Evolutionary conservation across 92 coral and sea anemone genomes (phyloP).

Genomic region (Pocillopora meandrina): DNA sequence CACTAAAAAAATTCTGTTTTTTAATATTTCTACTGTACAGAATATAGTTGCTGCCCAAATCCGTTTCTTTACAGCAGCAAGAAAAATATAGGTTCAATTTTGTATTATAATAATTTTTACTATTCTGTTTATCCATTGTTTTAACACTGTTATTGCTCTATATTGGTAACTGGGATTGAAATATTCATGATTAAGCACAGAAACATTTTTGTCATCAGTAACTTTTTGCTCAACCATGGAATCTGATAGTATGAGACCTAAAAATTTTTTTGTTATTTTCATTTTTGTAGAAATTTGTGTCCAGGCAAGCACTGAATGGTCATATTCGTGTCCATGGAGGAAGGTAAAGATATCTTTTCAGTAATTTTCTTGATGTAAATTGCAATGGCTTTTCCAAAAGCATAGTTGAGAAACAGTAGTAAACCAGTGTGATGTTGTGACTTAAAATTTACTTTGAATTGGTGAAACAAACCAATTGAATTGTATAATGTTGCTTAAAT

Average conservation of each 20-base stretch:
- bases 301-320: constrained; percentile 98
- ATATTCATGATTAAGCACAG: no score
- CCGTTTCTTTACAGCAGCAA: neutral
- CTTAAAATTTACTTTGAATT: no score
- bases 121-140: neutral
- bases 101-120: neutral
- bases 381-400: no score
- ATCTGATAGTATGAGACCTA: neutral
- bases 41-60: neutral
- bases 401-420: no score
- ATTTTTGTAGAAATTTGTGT: constrained; percentile 87
- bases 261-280: neutral
- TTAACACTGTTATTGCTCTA: no score
- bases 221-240: neutral
- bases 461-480: no score
- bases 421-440: no score
- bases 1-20: neutral
- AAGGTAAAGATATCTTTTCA: constrained; percentile 54
- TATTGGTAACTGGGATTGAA: no score
- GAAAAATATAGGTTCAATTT: neutral
- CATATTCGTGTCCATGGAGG: constrained; percentile 99
- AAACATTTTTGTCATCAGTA: no score
- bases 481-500: no score
- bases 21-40: neutral
- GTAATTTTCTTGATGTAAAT: neutral